Conservation (phyloP, 2,888 invertebrate species). For the Anticlea derivata region DNA sequence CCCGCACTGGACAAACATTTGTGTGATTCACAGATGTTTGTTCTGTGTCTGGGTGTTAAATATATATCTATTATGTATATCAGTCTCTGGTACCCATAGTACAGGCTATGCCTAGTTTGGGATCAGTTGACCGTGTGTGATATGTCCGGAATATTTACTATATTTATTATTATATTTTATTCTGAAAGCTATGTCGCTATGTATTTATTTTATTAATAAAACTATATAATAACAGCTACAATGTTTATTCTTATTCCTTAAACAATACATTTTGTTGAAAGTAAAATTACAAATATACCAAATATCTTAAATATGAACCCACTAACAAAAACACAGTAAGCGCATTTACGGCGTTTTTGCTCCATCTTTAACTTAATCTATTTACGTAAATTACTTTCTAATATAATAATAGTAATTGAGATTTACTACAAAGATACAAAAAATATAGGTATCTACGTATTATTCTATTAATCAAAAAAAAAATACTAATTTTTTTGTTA, state of each 20-base stretch:
- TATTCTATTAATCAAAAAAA: background rate
- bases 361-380: slow-evolving; percentile 1
- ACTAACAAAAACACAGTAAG: slow-evolving; percentile 14
- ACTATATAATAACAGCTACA: slow-evolving; percentile 43
- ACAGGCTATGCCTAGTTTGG: too few species aligned
- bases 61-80: too few species aligned
- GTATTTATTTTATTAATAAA: slow-evolving; percentile 1
- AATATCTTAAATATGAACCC: slow-evolving; percentile 5
- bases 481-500: background rate
- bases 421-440: slow-evolving; percentile 18
- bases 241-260: slow-evolving; percentile 54
- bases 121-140: too few species aligned
- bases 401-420: slow-evolving; percentile 1
- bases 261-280: slow-evolving; percentile 44
- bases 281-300: slow-evolving; percentile 16
- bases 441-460: slow-evolving; percentile 14
- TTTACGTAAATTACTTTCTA: slow-evolving; percentile 1
- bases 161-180: too few species aligned
- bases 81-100: too few species aligned
- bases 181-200: too few species aligned
- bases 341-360: slow-evolving; percentile 9
- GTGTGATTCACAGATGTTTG: too few species aligned
- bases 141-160: too few species aligned
- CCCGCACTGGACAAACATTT: too few species aligned
- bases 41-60: too few species aligned